Conservation (phyloP, 2,888 invertebrate species). For the Invenusta paracnida region DNA sequence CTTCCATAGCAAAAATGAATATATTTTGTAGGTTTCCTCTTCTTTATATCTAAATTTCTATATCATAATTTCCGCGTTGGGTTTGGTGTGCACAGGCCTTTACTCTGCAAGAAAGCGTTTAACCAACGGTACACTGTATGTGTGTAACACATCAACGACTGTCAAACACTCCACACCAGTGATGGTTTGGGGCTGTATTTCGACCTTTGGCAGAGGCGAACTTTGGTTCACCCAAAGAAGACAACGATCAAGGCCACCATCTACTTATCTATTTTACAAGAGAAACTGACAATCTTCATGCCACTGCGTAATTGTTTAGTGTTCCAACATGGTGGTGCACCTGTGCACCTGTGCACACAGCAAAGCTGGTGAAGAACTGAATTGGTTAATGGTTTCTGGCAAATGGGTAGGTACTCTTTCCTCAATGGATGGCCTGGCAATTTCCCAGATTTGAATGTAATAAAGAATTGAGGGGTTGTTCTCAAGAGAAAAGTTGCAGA, state of each 20-base stretch:
- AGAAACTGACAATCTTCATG: not conserved
- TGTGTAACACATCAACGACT: slow-evolving; percentile 1
- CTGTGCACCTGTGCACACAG: not conserved
- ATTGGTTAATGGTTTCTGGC: no score
- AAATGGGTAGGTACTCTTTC: no score
- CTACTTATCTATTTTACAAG: not conserved
- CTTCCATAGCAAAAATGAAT: no score
- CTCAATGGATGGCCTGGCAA: no score
- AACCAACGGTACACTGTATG: not conserved
- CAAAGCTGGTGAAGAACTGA: not conserved
- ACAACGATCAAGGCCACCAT: not conserved
- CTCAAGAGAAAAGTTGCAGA: no score
- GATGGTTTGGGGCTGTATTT: slow-evolving; percentile 23
- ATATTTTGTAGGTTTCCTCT: no score
- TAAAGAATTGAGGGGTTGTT: no score
- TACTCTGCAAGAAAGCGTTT: not conserved
- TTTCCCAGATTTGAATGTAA: no score
- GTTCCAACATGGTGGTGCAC: not conserved
- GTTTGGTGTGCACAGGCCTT: no score
- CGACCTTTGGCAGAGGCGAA: not conserved
- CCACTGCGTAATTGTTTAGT: not conserved
- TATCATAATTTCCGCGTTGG: no score
- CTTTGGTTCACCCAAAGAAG: not conserved
- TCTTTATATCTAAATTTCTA: no score
- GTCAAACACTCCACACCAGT: slow-evolving; percentile 4